Conservation (phyloP, 2,888 invertebrate genomes). For the Argynnis bischoffii region DNA sequence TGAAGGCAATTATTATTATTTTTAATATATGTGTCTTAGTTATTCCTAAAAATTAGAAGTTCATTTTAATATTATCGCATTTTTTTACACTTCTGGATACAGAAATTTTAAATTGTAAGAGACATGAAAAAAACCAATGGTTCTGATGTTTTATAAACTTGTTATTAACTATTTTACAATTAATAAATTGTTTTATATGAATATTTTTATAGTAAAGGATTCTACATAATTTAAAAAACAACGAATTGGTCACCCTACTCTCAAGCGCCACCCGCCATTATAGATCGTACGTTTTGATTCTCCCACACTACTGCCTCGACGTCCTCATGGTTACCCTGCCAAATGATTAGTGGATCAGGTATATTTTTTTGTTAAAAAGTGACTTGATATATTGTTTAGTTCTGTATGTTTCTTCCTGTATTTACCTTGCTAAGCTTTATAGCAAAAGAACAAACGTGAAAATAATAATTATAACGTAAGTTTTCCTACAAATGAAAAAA, state of each 20-base stretch:
- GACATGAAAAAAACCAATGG: too few species aligned
- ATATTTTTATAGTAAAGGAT: background rate
- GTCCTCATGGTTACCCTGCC: constrained; percentile 49
- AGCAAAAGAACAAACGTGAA: background rate
- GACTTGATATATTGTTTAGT: background rate
- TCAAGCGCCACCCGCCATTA: constrained; percentile 15
- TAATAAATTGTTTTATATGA: too few species aligned
- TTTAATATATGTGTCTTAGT: too few species aligned
- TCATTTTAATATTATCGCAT: too few species aligned
- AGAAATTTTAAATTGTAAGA: too few species aligned
- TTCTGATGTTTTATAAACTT: too few species aligned
- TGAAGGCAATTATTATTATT: too few species aligned
- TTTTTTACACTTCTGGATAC: too few species aligned
- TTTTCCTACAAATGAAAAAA: background rate
- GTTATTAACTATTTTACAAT: too few species aligned
- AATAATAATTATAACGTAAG: too few species aligned
- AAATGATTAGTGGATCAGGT: constrained; percentile 29
- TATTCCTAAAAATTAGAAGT: too few species aligned
- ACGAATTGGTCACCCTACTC: constrained; percentile 17
- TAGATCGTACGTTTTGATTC: constrained; percentile 52
- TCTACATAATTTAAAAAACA: background rate
- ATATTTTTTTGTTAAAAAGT: constrained; percentile 12
- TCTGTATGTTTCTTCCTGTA: background rate
- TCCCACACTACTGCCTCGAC: constrained; percentile 44
- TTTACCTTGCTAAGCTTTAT: background rate